A percentile compares a stretch with the other conserved stretches of the same genome.
Evolutionary conservation across 2,113 vertebrate species (phyloP).

Genomic region (Salminus brasiliensis): DNA sequence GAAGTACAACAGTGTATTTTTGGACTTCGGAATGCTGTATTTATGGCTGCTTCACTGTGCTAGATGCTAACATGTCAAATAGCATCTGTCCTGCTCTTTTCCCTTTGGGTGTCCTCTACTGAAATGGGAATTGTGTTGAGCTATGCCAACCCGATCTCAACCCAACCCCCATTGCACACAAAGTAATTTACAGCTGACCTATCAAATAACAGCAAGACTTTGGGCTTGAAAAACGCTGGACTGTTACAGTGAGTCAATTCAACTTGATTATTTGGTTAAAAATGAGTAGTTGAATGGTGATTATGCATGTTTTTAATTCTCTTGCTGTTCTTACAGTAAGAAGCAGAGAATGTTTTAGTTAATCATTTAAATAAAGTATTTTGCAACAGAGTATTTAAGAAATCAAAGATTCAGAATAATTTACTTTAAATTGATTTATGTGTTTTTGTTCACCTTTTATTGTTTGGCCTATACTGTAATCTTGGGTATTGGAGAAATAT

Average conservation of each 20-base stretch:
- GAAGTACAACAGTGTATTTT: neutral
- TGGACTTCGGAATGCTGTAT: neutral
- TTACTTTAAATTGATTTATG: too few species aligned
- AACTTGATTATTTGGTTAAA: conserved; percentile 10
- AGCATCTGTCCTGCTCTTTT: neutral
- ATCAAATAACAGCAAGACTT: neutral
- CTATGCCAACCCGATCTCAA: neutral
- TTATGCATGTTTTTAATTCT: too few species aligned
- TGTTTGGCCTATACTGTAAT: too few species aligned
- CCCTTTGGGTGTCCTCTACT: neutral
- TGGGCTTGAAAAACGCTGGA: neutral
- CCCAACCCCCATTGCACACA: neutral
- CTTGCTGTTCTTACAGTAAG: too few species aligned
- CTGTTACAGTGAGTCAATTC: neutral
- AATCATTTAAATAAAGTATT: too few species aligned
- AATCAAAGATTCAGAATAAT: too few species aligned
- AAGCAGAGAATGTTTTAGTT: too few species aligned
- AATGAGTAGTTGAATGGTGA: too few species aligned
- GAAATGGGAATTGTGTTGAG: neutral
- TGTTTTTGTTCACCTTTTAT: too few species aligned
- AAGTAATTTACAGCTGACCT: neutral
- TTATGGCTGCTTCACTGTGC: neutral
- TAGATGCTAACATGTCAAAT: neutral
- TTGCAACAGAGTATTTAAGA: too few species aligned
- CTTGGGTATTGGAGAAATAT: too few species aligned